A percentile compares a stretch with the other conserved stretches of the same genome.
Conservation (phyloP, 2,797 vertebrate species). For the Pyrocephalus nanus region DNA sequence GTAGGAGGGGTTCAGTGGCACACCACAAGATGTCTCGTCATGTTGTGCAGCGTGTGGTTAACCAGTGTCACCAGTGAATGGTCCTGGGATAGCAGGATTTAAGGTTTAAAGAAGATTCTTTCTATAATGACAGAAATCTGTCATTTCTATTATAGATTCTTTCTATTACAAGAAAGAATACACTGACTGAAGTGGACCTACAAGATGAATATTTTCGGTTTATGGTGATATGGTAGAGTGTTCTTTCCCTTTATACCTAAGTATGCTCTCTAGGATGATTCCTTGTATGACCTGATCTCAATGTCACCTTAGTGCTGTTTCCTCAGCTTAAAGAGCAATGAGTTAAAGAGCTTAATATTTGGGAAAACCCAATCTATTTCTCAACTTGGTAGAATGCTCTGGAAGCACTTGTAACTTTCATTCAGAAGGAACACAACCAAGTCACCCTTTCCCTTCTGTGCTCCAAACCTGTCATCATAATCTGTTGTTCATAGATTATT, state of each 20-base stretch:
- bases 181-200: neutral
- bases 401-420: accelerated
- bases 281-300: neutral
- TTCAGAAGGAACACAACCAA: neutral
- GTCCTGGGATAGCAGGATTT: neutral
- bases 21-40: neutral
- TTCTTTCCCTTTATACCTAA: neutral
- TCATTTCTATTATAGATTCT: no score
- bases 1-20: neutral
- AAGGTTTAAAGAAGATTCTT: no score
- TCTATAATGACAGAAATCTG: no score
- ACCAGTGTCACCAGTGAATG: neutral
- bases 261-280: neutral
- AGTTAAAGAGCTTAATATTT: neutral
- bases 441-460: neutral
- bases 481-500: neutral
- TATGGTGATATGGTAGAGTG: neutral
- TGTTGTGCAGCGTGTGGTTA: neutral
- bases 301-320: neutral
- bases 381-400: neutral
- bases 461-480: neutral
- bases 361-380: neutral
- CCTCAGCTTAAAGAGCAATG: neutral
- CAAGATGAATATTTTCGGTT: neutral
- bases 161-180: neutral